Conservation (phyloP, 2,113 vertebrate species). For the Sylvilagus bachmani region DNA sequence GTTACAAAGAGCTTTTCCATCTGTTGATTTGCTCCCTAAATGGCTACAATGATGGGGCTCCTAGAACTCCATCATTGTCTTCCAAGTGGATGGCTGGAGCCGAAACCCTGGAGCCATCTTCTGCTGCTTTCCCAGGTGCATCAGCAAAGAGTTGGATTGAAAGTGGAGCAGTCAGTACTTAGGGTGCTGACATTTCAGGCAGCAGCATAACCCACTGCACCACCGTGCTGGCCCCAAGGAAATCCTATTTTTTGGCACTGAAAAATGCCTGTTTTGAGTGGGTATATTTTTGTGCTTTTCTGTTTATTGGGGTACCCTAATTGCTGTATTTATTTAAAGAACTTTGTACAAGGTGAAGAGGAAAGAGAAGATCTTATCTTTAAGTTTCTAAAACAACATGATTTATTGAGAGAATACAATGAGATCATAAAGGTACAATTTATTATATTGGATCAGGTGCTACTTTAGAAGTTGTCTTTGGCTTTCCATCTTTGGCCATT, state of each 20-base stretch:
- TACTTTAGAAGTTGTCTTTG: conserved; percentile 26
- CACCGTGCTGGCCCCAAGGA: background rate
- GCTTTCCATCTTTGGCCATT: background rate
- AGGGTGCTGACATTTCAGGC: too few relatives aligned
- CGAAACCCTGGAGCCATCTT: too few relatives aligned
- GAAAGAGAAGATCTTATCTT: background rate
- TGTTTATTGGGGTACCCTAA: background rate
- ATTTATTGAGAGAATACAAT: background rate
- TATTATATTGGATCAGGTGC: background rate
- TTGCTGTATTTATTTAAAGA: conserved; percentile 20
- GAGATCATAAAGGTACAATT: background rate
- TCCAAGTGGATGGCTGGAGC: too few relatives aligned
- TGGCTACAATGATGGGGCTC: too few relatives aligned
- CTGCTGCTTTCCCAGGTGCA: too few relatives aligned
- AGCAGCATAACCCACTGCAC: too few relatives aligned
- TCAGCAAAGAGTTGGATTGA: too few relatives aligned
- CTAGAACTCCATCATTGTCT: too few relatives aligned
- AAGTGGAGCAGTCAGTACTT: too few relatives aligned
- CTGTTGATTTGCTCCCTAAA: too few relatives aligned
- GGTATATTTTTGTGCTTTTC: conserved; percentile 24
- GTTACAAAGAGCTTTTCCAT: too few relatives aligned
- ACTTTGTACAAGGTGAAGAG: conserved; percentile 12
- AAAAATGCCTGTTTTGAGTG: conserved; percentile 31
- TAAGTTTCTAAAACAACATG: too few relatives aligned
- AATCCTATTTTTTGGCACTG: background rate